Evolutionary conservation across 2,888 invertebrate genomes (phyloP).

Genomic region (Phorcus lineatus): DNA sequence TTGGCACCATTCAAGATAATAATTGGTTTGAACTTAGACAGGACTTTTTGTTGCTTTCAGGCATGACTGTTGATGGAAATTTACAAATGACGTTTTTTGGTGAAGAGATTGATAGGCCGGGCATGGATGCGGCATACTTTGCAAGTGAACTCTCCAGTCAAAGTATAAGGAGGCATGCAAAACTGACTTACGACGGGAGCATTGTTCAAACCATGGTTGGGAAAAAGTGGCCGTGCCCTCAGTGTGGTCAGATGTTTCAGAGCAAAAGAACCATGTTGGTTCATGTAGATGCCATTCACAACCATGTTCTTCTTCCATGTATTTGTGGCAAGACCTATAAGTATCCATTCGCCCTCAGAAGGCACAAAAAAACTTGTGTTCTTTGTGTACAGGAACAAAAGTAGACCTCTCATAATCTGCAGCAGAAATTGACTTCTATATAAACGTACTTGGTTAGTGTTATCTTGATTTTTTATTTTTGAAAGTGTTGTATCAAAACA

Average conservation of each 20-base stretch:
- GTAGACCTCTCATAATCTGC: neutral
- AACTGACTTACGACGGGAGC: too few relatives aligned
- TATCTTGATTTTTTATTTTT: neutral
- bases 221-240: neutral
- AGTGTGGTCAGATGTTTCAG: neutral
- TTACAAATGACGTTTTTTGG: neutral
- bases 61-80: neutral
- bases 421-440: too few relatives aligned
- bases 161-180: too few relatives aligned
- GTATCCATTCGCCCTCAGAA: neutral
- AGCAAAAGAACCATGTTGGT: neutral
- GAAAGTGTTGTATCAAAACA: too few relatives aligned
- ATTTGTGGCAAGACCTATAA: neutral
- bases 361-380: neutral
- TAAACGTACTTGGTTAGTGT: too few relatives aligned
- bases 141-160: too few relatives aligned
- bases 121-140: too few relatives aligned
- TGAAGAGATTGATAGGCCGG: neutral
- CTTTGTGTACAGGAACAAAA: neutral
- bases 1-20: too few relatives aligned
- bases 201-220: neutral
- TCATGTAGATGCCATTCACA: neutral
- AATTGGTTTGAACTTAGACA: neutral
- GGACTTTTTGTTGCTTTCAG: constrained; percentile 12
- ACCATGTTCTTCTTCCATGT: neutral